Evolutionary conservation across 2,888 invertebrate genomes (phyloP), one percentile per base, ranked within the genome.

Genomic region (Onthophagus sagittarius): DNA sequence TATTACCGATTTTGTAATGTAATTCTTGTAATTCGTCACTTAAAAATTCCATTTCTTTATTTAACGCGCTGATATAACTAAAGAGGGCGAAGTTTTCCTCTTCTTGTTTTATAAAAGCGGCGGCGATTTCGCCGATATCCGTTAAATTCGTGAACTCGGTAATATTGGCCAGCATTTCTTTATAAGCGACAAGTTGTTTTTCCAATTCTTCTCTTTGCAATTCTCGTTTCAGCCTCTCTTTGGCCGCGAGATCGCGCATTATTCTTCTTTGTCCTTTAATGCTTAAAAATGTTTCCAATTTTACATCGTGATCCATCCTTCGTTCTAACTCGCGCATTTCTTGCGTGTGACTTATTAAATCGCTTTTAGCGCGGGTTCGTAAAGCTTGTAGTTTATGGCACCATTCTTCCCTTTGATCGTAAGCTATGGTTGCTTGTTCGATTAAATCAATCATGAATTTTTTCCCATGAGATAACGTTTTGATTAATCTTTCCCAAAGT

Each of bases 51-150:
- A 95, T 88, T 84, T 95, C 94, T 63, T 91, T 92, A 83, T 96
- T 96, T 74, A 97, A 88, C 82, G 96, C 95, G 82, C 95, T 96
- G 62, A 97, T 94, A 82, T 95, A 96, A 85, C 93, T 95, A 83
- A 97, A 97, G 0, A 95, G 88, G 0, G 96, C 95, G 83, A 96
- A 97, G 86, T 97, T 97, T 83, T 94, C 94, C 79, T 95, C 95
- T 82, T 97, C 97, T 75, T 94, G 91, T 39, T 93, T 90, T n/a
- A 92, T 89, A 84, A 94, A 97, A 82, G 93, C 90, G 2, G 88
- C 88, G 6, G 92, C 90, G 65, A 96, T 84, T 14, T 89, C 89
- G 76, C 91, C 90, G 14, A 92, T 88, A 77, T 92, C 90, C 1
- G 88, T 86, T 80, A 93, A 92, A 0, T 89, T 89, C 33, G 89